phyloP scores from a whole-genome alignment of 2,113 vertebrate species.

The Typhlomys cinereus region DNA sequence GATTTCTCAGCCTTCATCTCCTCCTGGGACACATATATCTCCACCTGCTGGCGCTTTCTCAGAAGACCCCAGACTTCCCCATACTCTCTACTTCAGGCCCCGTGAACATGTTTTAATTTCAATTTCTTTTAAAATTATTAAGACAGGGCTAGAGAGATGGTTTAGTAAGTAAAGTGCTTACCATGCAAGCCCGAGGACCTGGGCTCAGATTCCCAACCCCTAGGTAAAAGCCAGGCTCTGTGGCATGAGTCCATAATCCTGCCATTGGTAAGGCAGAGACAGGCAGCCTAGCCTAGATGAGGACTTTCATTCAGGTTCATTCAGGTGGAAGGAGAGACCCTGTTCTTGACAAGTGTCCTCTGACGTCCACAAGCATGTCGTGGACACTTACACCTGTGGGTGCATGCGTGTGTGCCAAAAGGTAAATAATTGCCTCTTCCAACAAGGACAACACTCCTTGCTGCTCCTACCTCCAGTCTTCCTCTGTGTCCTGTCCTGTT shows the following conservation, averaged over 20 bases:
- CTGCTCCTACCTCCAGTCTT: neutral
- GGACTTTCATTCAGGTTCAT: neutral
- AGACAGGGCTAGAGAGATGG: neutral
- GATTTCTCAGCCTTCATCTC: neutral
- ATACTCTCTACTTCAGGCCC: too few relatives aligned
- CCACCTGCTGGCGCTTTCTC: neutral
- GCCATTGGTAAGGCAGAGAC: neutral
- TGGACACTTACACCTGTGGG: too few relatives aligned
- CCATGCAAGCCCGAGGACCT: neutral
- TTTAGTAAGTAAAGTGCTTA: neutral
- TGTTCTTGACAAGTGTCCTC: too few relatives aligned
- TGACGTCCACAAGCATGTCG: neutral
- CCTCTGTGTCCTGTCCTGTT: slow-evolving; percentile 22
- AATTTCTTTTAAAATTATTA: neutral
- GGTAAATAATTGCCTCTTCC: neutral
- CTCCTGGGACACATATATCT: neutral
- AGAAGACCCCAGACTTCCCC: neutral
- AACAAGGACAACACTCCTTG: neutral
- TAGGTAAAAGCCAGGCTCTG: neutral
- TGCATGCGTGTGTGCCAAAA: neutral
- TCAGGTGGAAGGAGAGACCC: neutral
- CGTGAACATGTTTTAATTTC: slow-evolving; percentile 7
- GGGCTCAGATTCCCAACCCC: too few relatives aligned
- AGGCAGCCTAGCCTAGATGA: neutral
- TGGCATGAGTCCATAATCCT: neutral